Conservation (phyloP, 2,888 invertebrate species). For the Erpobdella octoculata region DNA sequence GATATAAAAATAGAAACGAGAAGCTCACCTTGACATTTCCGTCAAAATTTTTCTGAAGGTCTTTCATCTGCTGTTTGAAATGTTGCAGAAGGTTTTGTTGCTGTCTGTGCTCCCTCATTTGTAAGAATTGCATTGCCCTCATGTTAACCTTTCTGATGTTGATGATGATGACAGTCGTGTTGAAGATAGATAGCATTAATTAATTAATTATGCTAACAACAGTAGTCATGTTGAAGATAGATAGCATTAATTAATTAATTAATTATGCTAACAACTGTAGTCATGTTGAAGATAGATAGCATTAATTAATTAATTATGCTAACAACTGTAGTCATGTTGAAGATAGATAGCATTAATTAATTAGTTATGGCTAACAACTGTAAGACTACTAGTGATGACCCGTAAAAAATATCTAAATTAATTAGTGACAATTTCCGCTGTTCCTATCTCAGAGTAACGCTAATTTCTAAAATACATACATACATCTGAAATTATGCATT, state of each 20-base stretch:
- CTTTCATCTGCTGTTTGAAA: not conserved
- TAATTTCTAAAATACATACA: too few relatives aligned
- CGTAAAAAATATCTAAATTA: too few relatives aligned
- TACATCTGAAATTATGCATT: too few relatives aligned
- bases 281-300: not conserved
- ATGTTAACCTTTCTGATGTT: slow-evolving; percentile 17
- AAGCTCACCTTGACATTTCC: not conserved
- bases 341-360: not conserved
- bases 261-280: too few relatives aligned
- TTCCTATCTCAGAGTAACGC: too few relatives aligned
- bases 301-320: not conserved
- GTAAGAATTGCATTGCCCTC: slow-evolving; percentile 17
- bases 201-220: not conserved
- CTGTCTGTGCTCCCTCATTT: slow-evolving; percentile 15
- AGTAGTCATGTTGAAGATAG: not conserved
- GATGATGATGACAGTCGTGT: not conserved
- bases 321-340: not conserved
- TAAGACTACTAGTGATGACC: too few relatives aligned
- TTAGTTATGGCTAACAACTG: too few relatives aligned
- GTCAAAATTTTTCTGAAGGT: not conserved
- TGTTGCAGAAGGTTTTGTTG: not conserved
- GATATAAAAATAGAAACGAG: too few relatives aligned
- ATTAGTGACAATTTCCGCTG: too few relatives aligned
- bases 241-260: too few relatives aligned
- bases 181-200: not conserved